A percentile compares a stretch with the other conserved stretches of the same genome.
phyloP scores from a whole-genome alignment of 1,140 invertebrate species.

The Drosophila mayri region DNA sequence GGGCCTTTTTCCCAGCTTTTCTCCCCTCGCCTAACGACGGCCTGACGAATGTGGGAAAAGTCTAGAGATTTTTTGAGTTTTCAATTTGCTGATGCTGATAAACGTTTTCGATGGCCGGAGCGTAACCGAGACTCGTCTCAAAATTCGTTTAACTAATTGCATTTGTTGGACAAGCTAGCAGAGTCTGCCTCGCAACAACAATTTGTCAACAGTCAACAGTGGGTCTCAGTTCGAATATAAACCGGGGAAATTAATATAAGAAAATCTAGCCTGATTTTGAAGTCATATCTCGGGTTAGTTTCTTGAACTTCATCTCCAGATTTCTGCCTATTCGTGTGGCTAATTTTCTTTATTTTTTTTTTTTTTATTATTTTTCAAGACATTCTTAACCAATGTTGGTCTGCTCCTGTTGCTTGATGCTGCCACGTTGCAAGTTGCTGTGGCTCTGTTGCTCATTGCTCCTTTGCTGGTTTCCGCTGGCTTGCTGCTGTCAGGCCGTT shows the following conservation, averaged over 20 bases:
- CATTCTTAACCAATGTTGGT: constrained; percentile 32
- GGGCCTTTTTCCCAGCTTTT: constrained; percentile 57
- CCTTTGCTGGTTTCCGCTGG: constrained; percentile 11
- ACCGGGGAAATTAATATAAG: not conserved
- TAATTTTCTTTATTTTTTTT: not conserved
- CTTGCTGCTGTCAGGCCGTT: constrained; percentile 49
- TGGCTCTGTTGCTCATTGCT: not conserved
- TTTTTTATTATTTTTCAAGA: not conserved
- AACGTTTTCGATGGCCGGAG: constrained; percentile 47
- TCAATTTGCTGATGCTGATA: constrained; percentile 52
- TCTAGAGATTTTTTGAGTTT: constrained; percentile 44
- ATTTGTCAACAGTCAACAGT: constrained; percentile 68
- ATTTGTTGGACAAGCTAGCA: constrained; percentile 47
- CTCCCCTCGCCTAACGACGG: not conserved
- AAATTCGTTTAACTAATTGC: constrained; percentile 55
- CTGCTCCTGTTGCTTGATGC: not conserved
- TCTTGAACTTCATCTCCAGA: not conserved
- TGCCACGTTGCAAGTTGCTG: constrained; percentile 4
- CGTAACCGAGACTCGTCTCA: constrained; percentile 33
- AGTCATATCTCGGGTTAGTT: not conserved
- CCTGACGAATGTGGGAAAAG: constrained; percentile 73
- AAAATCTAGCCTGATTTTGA: not conserved
- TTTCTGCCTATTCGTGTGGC: not conserved
- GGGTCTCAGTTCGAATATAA: not conserved
- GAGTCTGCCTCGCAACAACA: constrained; percentile 6